A percentile compares a stretch with the other conserved stretches of the same genome.
phyloP scores from a whole-genome alignment of 2,888 invertebrate species.

The Ditula angustiorana region DNA sequence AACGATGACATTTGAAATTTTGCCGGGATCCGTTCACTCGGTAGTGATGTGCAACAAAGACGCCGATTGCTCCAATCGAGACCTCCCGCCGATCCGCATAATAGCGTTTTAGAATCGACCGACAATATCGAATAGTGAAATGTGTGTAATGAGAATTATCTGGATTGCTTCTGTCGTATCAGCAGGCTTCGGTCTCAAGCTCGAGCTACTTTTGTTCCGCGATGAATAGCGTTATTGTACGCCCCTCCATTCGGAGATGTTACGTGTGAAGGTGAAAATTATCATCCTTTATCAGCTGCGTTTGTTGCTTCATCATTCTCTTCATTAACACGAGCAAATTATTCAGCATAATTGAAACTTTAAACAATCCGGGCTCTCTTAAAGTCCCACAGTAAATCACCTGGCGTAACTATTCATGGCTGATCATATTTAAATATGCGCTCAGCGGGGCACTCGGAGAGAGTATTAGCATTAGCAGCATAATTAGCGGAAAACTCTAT shows the following conservation, averaged over 20 bases:
- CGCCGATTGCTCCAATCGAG: conserved; percentile 71
- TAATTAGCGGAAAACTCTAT: conserved; percentile 75
- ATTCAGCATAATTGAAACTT: conserved; percentile 37
- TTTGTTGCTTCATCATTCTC: conserved; percentile 63
- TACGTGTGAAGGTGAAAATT: conserved; percentile 75
- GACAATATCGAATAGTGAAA: conserved; percentile 78
- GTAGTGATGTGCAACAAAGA: conserved; percentile 82
- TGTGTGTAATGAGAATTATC: conserved; percentile 85
- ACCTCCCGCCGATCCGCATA: conserved; percentile 79
- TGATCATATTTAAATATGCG: conserved; percentile 62
- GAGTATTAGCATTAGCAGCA: conserved; percentile 71
- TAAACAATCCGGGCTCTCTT: conserved; percentile 10
- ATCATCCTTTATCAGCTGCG: conserved; percentile 79
- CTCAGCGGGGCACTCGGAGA: conserved; percentile 57
- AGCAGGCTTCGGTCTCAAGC: conserved; percentile 67
- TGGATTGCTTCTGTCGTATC: conserved; percentile 81
- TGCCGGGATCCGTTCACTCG: conserved; percentile 74
- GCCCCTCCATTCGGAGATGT: conserved; percentile 75
- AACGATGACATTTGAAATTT: conserved; percentile 87
- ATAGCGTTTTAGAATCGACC: conserved; percentile 76
- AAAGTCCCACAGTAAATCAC: conserved; percentile 11
- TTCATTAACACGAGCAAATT: conserved; percentile 52
- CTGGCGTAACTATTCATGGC: conserved; percentile 28
- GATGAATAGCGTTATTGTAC: conserved; percentile 77
- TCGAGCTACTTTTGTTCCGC: conserved; percentile 69